These are phyloP conservation scores for Casuarius casuarius DNA, from an alignment of 2,113 vertebrate species.

Conservation along the genomic window DNA sequence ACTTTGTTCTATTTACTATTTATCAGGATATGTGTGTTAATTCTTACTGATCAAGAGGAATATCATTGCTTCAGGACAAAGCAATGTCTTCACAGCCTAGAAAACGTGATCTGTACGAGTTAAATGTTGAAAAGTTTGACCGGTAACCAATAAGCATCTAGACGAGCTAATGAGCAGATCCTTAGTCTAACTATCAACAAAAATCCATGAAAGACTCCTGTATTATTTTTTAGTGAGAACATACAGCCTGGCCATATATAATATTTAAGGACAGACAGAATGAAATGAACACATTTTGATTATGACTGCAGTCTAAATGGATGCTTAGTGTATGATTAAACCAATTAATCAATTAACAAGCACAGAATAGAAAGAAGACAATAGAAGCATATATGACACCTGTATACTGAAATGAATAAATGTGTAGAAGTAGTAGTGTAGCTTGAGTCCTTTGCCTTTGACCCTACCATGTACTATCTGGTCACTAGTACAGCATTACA, in stretches of 20 bases:
- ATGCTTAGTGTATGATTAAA: background rate
- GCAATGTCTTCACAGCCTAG: background rate
- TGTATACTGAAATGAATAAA: background rate
- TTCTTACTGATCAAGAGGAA: background rate
- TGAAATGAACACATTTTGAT: background rate
- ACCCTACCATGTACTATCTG: background rate
- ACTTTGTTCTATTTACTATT: background rate
- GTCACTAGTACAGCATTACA: background rate
- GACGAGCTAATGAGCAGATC: background rate
- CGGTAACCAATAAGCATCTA: background rate
- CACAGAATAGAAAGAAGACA: background rate
- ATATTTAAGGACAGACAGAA: rapidly evolving
- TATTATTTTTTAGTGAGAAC: background rate
- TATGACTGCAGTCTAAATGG: background rate
- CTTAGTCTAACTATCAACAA: background rate
- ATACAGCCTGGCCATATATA: background rate
- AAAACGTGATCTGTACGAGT: background rate
- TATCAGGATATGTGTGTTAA: background rate
- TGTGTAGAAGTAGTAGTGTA: background rate
- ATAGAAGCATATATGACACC: rapidly evolving
- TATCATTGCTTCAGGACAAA: constrained; percentile 21
- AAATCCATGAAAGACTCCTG: background rate
- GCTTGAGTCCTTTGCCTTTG: background rate
- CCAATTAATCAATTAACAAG: background rate
- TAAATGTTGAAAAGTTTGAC: background rate